phyloP scores from a whole-genome alignment of 2,888 invertebrate species.

The Euplagia quadripunctaria region DNA sequence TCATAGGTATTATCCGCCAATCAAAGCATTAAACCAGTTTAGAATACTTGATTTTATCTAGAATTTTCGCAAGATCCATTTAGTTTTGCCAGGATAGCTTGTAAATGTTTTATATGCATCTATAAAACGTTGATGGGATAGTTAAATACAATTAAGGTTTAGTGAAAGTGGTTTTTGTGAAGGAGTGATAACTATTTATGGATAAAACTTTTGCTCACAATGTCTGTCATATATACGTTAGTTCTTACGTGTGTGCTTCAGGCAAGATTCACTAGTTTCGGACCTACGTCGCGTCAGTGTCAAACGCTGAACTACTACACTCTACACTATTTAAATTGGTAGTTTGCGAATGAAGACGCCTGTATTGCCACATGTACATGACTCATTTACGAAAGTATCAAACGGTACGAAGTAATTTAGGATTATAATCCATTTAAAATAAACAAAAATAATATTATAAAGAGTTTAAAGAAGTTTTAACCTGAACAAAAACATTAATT shows the following conservation, averaged over 20 bases:
- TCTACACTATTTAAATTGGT: neutral
- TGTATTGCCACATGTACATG: no score
- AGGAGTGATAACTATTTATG: conserved; percentile 6
- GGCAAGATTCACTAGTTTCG: neutral
- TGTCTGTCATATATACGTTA: neutral
- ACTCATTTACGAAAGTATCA: no score
- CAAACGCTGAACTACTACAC: neutral
- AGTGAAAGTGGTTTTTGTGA: conserved; percentile 27
- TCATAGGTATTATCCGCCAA: conserved; percentile 29
- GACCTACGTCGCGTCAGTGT: neutral
- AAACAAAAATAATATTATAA: neutral
- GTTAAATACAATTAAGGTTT: conserved; percentile 36
- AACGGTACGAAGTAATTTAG: neutral
- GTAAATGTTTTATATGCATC: conserved; percentile 33
- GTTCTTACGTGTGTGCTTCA: neutral
- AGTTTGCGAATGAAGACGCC: no score
- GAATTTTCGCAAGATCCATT: conserved; percentile 18
- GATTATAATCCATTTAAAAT: neutral
- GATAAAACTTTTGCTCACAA: neutral
- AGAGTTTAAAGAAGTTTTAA: neutral
- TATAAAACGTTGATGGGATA: conserved; percentile 37
- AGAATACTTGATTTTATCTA: conserved; percentile 11
- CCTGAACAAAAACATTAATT: neutral
- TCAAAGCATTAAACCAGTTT: conserved; percentile 41
- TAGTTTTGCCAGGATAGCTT: conserved; percentile 14